These are phyloP conservation scores for Eurytoma adleriae DNA, from an alignment of 2,888 invertebrate genomes.

Conservation along the genomic window DNA sequence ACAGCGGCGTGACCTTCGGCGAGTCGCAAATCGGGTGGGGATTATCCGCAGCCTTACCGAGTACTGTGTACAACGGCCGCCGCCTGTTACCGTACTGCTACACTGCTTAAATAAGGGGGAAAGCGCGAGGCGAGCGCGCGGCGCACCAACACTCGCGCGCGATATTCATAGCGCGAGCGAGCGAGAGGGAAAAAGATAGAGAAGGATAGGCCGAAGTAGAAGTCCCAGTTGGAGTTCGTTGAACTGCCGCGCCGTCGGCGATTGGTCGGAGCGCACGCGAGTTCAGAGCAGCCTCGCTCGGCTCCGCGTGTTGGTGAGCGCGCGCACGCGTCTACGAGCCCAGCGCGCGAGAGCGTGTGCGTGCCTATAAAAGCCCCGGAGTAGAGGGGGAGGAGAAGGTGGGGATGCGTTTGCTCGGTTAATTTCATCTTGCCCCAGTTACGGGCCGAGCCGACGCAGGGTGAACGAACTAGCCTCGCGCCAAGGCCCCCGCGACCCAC, in stretches of 20 bases:
- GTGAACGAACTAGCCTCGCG: constrained; percentile 81
- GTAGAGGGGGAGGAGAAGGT: constrained; percentile 63
- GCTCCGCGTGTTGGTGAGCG: constrained; percentile 44
- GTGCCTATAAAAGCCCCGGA: background rate
- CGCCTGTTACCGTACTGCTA: constrained; percentile 18
- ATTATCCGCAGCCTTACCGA: constrained; percentile 51
- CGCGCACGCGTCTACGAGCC: constrained; percentile 8
- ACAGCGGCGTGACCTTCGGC: constrained; percentile 73
- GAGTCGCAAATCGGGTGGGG: constrained; percentile 58
- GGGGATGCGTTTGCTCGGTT: constrained; percentile 73
- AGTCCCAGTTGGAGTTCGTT: constrained; percentile 75
- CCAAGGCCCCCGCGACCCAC: constrained; percentile 75
- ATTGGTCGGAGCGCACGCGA: constrained; percentile 68
- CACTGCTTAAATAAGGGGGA: constrained; percentile 40
- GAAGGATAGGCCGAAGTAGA: constrained; percentile 60
- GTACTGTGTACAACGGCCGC: background rate
- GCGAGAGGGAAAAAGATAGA: constrained; percentile 49
- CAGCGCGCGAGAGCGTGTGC: background rate
- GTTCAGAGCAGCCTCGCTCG: constrained; percentile 57
- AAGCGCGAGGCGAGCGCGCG: constrained; percentile 12
- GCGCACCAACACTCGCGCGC: background rate
- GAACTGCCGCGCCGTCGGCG: constrained; percentile 70
- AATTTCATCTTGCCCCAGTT: constrained; percentile 83
- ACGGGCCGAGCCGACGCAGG: constrained; percentile 75
- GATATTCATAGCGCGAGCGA: background rate